Evolutionary conservation across 2,113 vertebrate species (phyloP), one percentile per base, ranked within the genome.

Genomic region (Prunella fulvescens): DNA sequence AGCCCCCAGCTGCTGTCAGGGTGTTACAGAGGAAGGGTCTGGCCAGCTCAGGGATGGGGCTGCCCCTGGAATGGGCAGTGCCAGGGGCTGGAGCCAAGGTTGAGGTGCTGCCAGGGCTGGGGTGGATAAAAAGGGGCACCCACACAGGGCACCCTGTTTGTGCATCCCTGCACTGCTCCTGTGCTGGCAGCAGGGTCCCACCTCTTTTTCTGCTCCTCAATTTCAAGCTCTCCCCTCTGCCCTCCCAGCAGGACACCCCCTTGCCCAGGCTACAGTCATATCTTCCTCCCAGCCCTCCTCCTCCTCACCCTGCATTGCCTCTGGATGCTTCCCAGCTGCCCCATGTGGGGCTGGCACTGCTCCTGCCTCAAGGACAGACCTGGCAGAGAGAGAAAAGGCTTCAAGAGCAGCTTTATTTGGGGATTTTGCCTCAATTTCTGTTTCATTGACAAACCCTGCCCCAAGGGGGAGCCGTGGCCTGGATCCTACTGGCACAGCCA

Each of bases 61-160:
- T 42, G 53, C 56, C 74, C 20, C 28, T 14, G 57, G 58, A 37
- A 22, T 5, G 48, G 17, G 57, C 45, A 14, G 44, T 17, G 28
- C 51, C 1, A 0, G 33, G 7, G 23, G 10, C 35, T 61, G 9
- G 1, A 57, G 64, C 79, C 67, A 25, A n/a, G 51, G 47, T 14
- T 7, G 10, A 44, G 45, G 14, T 31, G 62, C 35, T 61, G 51
- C 35, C 58, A 40, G 35, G 50, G 67, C 48, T 24, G 47, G 33
- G 48, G 20, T 56, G 81, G 39, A 12, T 24, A 11, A 61, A 77
- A 77, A 48, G 31, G 61, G 20, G 42, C n/a, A 47, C 17, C 26
- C 37, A 2, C 1, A 1, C 0, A 37, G 37, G 37, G 40, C 0
- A 0, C 20, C 69, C 16, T 0, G 0, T 57, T 29, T 76, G 2